These are phyloP conservation scores for Pungitius pungitius DNA, from an alignment of 2,113 vertebrate genomes.

Conservation along the genomic window DNA sequence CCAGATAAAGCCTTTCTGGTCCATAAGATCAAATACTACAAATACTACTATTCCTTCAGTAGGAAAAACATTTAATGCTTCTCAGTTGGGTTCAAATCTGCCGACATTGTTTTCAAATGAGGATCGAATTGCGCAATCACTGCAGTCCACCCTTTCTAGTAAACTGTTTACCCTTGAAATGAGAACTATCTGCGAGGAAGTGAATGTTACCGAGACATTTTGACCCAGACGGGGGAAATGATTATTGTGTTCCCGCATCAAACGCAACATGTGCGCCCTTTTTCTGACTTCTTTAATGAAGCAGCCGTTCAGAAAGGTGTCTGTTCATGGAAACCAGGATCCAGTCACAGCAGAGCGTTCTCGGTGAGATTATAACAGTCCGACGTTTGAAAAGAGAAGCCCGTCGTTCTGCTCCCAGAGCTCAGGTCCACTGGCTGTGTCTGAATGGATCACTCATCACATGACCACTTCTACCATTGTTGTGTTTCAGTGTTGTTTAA, in stretches of 20 bases:
- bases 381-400: too few species aligned
- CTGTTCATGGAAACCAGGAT: background rate
- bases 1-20: background rate
- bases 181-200: slow-evolving; percentile 82
- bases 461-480: slow-evolving; percentile 51
- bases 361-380: too few species aligned
- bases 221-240: slow-evolving; percentile 80
- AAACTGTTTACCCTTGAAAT: slow-evolving; percentile 68
- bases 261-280: background rate
- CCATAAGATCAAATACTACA: too few species aligned
- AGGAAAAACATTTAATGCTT: background rate
- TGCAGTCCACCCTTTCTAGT: slow-evolving; percentile 53
- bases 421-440: background rate
- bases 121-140: slow-evolving; percentile 34
- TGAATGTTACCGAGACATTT: slow-evolving; percentile 69
- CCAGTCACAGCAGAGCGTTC: background rate
- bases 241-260: slow-evolving; percentile 59
- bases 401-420: background rate
- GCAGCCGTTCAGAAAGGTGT: background rate
- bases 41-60: background rate
- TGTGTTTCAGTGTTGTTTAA: slow-evolving; percentile 54
- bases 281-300: background rate
- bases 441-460: slow-evolving; percentile 53
- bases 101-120: slow-evolving; percentile 8
- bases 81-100: slow-evolving; percentile 10